Evolutionary conservation across 2,888 invertebrate genomes (phyloP).

Genomic region (Sussaba pulchella): DNA sequence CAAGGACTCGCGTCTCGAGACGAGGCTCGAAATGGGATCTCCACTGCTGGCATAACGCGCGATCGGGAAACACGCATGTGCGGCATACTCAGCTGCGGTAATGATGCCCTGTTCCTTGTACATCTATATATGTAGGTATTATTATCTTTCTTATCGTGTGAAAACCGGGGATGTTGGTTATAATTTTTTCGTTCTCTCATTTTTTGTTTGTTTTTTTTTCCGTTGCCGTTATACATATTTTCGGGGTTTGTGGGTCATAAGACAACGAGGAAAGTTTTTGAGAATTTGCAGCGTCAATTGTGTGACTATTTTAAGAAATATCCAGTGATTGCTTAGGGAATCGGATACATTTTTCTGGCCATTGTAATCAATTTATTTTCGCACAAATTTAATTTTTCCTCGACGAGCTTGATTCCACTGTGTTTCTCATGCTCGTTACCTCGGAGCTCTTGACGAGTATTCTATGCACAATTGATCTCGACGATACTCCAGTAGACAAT

Average conservation of each 20-base stretch:
- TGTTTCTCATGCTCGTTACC: too few relatives aligned
- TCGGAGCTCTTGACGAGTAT: too few relatives aligned
- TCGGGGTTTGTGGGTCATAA: slow-evolving; percentile 53
- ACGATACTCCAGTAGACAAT: too few relatives aligned
- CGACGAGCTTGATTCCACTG: too few relatives aligned
- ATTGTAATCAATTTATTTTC: too few relatives aligned
- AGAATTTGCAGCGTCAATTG: neutral
- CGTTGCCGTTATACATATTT: neutral
- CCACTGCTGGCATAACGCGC: slow-evolving; percentile 48
- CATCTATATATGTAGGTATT: too few relatives aligned
- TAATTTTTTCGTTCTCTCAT: slow-evolving; percentile 1
- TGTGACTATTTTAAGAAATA: neutral
- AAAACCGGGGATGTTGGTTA: slow-evolving; percentile 25
- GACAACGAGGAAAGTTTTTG: neutral
- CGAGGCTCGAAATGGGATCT: slow-evolving; percentile 67
- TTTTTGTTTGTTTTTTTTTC: slow-evolving; percentile 16
- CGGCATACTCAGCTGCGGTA: slow-evolving; percentile 64
- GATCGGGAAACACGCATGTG: slow-evolving; percentile 15
- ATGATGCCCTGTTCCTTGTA: slow-evolving; percentile 68
- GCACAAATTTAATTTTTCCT: too few relatives aligned
- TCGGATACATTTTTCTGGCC: too few relatives aligned
- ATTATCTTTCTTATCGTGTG: neutral
- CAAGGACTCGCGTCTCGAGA: slow-evolving; percentile 66
- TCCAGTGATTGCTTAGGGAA: too few relatives aligned
- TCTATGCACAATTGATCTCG: too few relatives aligned